Evolutionary conservation across 2,113 vertebrate species (phyloP).

Genomic region (Corydoras maculifer): DNA sequence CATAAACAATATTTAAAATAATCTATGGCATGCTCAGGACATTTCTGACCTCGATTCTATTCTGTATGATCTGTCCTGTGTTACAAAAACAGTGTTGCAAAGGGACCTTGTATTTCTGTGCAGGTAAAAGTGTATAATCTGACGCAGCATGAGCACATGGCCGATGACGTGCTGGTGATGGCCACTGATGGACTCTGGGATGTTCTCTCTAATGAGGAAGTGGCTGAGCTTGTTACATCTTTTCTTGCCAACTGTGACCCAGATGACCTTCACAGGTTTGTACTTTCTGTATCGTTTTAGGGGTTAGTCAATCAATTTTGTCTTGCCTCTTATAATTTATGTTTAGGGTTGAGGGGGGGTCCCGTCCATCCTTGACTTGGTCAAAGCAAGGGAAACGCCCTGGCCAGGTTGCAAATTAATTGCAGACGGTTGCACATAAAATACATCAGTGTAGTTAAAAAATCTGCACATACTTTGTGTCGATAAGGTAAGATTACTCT

Average conservation of each 20-base stretch:
- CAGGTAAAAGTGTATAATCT: conserved; percentile 88
- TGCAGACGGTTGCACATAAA: no score
- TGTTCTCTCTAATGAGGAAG: conserved; percentile 92
- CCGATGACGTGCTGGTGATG: conserved; percentile 86
- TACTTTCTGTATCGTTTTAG: background rate
- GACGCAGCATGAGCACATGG: conserved; percentile 74
- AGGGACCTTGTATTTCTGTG: background rate
- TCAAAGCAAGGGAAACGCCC: no score
- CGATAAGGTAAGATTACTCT: no score
- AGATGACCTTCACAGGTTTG: conserved; percentile 87
- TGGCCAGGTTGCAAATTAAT: no score
- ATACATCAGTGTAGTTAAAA: no score
- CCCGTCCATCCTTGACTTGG: no score
- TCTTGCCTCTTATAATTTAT: no score
- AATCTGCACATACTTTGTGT: no score
- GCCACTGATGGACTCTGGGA: conserved; percentile 97
- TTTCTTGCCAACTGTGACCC: conserved; percentile 94
- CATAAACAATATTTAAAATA: background rate
- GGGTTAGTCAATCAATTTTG: background rate
- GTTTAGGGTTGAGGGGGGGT: no score
- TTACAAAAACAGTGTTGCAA: background rate
- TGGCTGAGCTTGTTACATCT: conserved; percentile 78
- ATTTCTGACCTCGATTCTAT: no score
- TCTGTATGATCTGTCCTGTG: no score
- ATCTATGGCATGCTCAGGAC: no score